Evolutionary conservation across 2,797 vertebrate species (phyloP).

Genomic region (Rhinella marina): DNA sequence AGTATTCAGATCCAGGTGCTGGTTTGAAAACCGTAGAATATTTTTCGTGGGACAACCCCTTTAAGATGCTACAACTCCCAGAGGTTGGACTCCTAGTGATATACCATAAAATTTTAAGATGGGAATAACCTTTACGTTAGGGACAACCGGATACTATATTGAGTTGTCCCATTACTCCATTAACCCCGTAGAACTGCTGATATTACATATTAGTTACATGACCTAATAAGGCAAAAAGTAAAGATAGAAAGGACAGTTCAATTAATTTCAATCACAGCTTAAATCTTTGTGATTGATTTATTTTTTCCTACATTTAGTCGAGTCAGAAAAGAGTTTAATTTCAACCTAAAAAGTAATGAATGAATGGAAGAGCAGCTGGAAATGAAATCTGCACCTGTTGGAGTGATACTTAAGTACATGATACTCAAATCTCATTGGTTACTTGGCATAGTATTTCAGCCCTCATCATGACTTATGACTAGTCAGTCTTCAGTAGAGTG

Average conservation of each 20-base stretch:
- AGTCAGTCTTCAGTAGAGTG: not conserved
- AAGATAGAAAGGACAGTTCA: not conserved
- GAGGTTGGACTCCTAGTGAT: too few species aligned
- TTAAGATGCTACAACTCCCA: too few species aligned
- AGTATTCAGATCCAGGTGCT: too few species aligned
- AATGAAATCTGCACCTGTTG: slow-evolving; percentile 32
- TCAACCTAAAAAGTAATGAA: slow-evolving; percentile 3
- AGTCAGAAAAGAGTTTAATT: slow-evolving; percentile 27
- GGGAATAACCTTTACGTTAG: too few species aligned
- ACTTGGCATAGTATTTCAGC: slow-evolving; percentile 14
- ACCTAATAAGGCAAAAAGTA: not conserved
- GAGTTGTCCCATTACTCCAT: not conserved
- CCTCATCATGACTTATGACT: slow-evolving; percentile 24
- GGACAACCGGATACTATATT: not conserved
- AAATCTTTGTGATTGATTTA: not conserved
- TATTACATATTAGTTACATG: not conserved
- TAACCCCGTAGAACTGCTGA: not conserved
- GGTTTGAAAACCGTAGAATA: too few species aligned
- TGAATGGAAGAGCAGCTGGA: slow-evolving; percentile 14
- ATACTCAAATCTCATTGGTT: slow-evolving; percentile 33
- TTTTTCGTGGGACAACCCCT: too few species aligned
- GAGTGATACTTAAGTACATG: slow-evolving; percentile 15
- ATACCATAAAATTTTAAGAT: too few species aligned
- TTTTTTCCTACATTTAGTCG: not conserved
- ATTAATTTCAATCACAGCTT: slow-evolving; percentile 5